Base-by-base conservation (phyloP, 2,113 vertebrate genomes). In the Ascaphus truei region DNA sequence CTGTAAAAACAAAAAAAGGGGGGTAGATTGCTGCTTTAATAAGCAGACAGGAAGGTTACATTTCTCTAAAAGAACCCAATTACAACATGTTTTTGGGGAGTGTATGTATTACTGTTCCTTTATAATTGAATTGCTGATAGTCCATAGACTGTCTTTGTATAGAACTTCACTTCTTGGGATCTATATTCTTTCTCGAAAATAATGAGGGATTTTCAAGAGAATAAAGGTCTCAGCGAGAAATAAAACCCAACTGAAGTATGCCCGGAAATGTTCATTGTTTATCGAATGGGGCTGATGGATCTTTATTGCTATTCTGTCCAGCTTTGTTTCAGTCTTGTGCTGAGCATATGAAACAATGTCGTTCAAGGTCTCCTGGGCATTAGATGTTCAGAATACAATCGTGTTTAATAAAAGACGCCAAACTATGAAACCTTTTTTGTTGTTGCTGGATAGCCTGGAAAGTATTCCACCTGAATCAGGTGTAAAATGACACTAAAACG, bases 341-440 rank as follows among this genome's bases (percentile, higher is more conserved):
- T 64, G 18, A 64, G 45, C 45, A 51, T 47, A 62, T 56, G 34
- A 43, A 52, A 56, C 51, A 66, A 56, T 41, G 51, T 39, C 63
- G 56, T 3, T 33, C 26, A 39, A 66, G 51, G 63, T 27, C 63
- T 66, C 63, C 7, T 22, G 63, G 45, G 50, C 52, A 43, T 56
- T 34, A 27, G 20, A 27, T 56, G 63, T 53, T 30, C 63, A 43
- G 63, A 55, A 66, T 66, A 43, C 63, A 66, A 66, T 66, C 45
- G 25, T 41, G 39, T 55, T 56, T 64, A 55, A 65, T 13, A n/a
- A 18, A 39, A 39, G 22, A 65, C 27, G 62, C 34, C 20, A 45
- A 50, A 34, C 63, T 23, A 25, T 65, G 30, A 41, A 20, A 39
- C 50, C 29, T 48, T 26, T 60, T 41, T 58, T 18, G 26, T 58